Percentiles rank a stretch among this genome's conserved stretches.
phyloP scores from a whole-genome alignment of 2,888 invertebrate genomes.

The Drosophila diplacantha region DNA sequence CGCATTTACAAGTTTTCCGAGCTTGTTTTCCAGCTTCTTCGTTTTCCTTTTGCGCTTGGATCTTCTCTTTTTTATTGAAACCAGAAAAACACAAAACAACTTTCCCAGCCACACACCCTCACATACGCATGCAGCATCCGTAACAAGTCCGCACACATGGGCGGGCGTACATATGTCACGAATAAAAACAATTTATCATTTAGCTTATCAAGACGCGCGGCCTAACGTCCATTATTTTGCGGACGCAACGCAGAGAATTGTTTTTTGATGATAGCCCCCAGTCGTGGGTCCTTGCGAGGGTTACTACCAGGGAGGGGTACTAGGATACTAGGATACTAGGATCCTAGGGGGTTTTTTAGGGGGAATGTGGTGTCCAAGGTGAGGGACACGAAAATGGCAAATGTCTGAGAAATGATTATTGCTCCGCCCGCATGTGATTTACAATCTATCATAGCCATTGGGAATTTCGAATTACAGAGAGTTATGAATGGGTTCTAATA shows the following conservation, averaged over 20 bases:
- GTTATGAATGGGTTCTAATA: conserved; percentile 36
- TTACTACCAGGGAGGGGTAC: not conserved
- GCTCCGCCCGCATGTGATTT: conserved; percentile 36
- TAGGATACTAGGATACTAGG: not conserved
- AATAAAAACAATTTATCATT: conserved; percentile 71
- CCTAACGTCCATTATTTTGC: conserved; percentile 70
- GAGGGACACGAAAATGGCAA: conserved; percentile 50
- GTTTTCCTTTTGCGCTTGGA: conserved; percentile 21
- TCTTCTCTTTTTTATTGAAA: conserved; percentile 31
- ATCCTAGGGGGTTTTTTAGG: not conserved
- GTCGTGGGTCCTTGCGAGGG: conserved; percentile 14
- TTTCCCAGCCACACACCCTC: conserved; percentile 32
- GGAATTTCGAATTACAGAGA: conserved; percentile 45
- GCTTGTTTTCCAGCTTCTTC: conserved; percentile 36
- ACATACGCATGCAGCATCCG: conserved; percentile 49
- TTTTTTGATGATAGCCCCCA: conserved; percentile 67
- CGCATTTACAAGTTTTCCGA: conserved; percentile 64
- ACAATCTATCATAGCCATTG: conserved; percentile 42
- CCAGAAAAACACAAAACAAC: conserved; percentile 47
- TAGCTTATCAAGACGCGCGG: conserved; percentile 66
- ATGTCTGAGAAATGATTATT: conserved; percentile 64
- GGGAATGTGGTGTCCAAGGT: conserved; percentile 7
- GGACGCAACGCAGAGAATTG: conserved; percentile 67
- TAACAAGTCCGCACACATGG: conserved; percentile 19
- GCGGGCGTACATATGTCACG: conserved; percentile 62